These are phyloP conservation scores for Ariopsis seemanni DNA, from an alignment of 2,113 vertebrate genomes.

Conservation along the genomic window DNA sequence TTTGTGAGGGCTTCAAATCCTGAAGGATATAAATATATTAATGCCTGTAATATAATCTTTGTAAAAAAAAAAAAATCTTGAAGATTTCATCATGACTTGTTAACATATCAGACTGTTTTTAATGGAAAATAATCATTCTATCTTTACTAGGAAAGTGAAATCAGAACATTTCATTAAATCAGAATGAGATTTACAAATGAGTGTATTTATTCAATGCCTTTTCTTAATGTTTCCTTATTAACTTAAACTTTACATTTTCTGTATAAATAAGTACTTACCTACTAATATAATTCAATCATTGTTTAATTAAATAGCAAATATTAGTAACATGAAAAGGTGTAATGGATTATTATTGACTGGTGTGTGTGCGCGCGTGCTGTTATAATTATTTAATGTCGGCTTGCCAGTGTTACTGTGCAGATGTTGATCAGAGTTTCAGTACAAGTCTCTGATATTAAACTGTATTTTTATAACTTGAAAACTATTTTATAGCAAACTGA, in stretches of 20 bases:
- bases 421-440: neutral
- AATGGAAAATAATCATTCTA: conserved; percentile 72
- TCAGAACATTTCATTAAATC: conserved; percentile 78
- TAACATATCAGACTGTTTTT: conserved; percentile 75
- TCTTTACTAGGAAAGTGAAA: conserved; percentile 75
- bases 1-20: conserved; percentile 60
- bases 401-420: neutral
- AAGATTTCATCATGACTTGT: conserved; percentile 66
- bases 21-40: conserved; percentile 69
- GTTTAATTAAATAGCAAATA: conserved; percentile 32
- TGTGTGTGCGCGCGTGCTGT: neutral
- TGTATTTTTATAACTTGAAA: neutral
- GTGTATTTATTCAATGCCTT: conserved; percentile 34
- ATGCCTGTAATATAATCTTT: conserved; percentile 75
- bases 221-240: conserved; percentile 29
- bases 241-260: conserved; percentile 16
- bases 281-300: conserved; percentile 22
- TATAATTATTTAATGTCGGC: neutral
- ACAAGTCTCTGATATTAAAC: neutral
- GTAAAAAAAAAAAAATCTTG: conserved; percentile 66
- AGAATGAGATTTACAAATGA: conserved; percentile 65
- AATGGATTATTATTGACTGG: conserved; percentile 3
- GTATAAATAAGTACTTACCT: conserved; percentile 30
- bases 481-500: neutral
- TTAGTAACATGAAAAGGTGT: conserved; percentile 26